These are phyloP conservation scores for Otocyon megalotis DNA, from an alignment of 2,113 vertebrate genomes.

Conservation along the genomic window DNA sequence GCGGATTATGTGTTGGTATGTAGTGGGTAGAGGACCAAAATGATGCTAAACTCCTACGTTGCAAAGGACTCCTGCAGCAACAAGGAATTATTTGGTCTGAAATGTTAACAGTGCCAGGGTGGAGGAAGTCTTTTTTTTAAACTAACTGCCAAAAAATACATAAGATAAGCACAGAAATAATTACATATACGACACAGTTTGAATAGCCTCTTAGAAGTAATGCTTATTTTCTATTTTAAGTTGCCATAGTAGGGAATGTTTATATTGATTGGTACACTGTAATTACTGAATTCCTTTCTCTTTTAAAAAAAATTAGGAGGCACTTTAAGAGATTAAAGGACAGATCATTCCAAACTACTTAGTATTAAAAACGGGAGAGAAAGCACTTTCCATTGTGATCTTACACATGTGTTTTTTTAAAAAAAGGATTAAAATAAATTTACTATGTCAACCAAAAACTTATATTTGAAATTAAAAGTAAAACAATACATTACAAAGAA, in stretches of 20 bases:
- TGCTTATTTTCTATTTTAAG: not conserved
- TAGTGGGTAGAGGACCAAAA: not conserved
- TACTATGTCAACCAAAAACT: not conserved
- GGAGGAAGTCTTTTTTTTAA: not conserved
- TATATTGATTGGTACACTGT: not conserved
- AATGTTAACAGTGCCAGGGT: not conserved
- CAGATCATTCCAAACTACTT: not conserved
- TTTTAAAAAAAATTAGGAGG: not conserved
- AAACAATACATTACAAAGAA: not conserved
- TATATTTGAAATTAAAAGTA: not conserved
- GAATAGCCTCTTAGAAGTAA: not conserved
- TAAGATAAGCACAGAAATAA: not conserved
- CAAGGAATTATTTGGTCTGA: not conserved
- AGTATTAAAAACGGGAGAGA: not conserved
- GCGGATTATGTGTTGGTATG: not conserved
- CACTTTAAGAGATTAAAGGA: not conserved
- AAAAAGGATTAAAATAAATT: not conserved
- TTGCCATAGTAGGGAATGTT: not conserved
- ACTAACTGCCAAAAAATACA: not conserved
- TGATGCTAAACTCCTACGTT: not conserved
- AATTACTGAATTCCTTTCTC: not conserved
- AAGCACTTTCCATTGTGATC: not conserved
- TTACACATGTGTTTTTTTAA: not conserved
- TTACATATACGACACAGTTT: not conserved
- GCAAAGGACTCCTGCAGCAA: not conserved